Base-by-base conservation (phyloP, 2,113 vertebrate genomes). In the Takifugu flavidus region DNA sequence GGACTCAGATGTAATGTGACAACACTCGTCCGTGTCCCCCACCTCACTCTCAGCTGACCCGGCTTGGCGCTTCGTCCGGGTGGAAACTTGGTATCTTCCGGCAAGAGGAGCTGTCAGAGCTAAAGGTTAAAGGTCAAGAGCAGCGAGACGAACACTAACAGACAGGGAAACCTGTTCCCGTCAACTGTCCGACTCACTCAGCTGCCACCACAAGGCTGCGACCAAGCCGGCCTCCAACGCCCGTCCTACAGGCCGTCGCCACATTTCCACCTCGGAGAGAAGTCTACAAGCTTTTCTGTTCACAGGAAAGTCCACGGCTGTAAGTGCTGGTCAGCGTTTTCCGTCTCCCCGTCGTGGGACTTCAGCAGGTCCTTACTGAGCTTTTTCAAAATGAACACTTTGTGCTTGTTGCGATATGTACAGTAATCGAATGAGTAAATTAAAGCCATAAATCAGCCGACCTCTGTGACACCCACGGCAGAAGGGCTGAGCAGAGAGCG, bases 401-500 rank as follows among this genome's bases (percentile, higher is more conserved):
- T 7, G 11, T 52, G 69, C 54, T 67, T 66, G 71, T 62, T 62
- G 68, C 72, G 60, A 27, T 54, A 70, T 81, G 78, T 82, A 72
- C 74, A 85, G 79, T 77, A 78, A 86, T 86, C 62, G 68, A 83
- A 76, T 73, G 52, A 65, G 72, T 59, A 83, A 88, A 88, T 88
- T 86, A 88, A 85, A 88, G 67, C 59, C 71, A 82, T 88, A 80
- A 88, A 88, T 88, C 80, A 88, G 75, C 79, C 75, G 59, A 56
- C 84, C 79, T 77, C 86, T 72, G 84, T 39, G 75, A 79, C 82
- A 80, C 82, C 79, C 84, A 77, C 25, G 34, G 65, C 34, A 39
- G 34, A 6, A 31, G 56, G 50, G 53, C 59, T 44, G 6, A 69
- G 65, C 4, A 39, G 26, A 57, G 67, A 62, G 65, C 44, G 7